Conservation (phyloP, 2,797 vertebrate genomes). For the Echiichthys vipera region DNA sequence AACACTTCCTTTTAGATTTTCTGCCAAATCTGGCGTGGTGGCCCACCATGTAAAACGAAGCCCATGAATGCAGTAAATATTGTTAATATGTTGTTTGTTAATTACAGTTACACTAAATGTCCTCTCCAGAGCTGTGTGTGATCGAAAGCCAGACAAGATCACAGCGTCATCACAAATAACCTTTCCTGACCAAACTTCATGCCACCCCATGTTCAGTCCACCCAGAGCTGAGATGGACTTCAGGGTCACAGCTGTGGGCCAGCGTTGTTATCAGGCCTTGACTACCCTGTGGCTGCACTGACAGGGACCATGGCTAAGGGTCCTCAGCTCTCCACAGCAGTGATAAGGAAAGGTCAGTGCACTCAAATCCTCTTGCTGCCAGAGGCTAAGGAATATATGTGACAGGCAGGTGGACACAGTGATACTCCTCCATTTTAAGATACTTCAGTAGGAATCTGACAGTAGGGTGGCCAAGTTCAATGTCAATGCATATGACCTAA, state of each 20-base stretch:
- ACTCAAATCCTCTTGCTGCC: constrained; percentile 74
- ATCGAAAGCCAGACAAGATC: background rate
- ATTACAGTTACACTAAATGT: background rate
- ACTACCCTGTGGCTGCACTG: constrained; percentile 71
- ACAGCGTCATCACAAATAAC: background rate
- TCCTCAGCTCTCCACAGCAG: constrained; percentile 76
- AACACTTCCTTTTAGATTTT: background rate
- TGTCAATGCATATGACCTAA: constrained; percentile 88
- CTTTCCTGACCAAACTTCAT: constrained; percentile 30
- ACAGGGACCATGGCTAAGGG: constrained; percentile 78
- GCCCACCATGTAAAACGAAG: background rate
- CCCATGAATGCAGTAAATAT: background rate
- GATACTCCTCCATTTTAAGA: constrained; percentile 62
- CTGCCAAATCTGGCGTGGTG: background rate
- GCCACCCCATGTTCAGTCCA: constrained; percentile 42
- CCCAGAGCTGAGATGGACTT: constrained; percentile 66
- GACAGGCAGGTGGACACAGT: constrained; percentile 25
- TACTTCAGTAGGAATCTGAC: constrained; percentile 2
- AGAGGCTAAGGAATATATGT: constrained; percentile 62
- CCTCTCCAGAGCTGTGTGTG: background rate
- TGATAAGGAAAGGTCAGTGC: constrained; percentile 85
- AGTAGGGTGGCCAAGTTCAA: background rate
- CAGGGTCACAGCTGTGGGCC: constrained; percentile 82
- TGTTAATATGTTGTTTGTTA: background rate
- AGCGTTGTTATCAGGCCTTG: constrained; percentile 81